phyloP scores from a whole-genome alignment of 1,140 invertebrate species.

The Triops longicaudatus region DNA sequence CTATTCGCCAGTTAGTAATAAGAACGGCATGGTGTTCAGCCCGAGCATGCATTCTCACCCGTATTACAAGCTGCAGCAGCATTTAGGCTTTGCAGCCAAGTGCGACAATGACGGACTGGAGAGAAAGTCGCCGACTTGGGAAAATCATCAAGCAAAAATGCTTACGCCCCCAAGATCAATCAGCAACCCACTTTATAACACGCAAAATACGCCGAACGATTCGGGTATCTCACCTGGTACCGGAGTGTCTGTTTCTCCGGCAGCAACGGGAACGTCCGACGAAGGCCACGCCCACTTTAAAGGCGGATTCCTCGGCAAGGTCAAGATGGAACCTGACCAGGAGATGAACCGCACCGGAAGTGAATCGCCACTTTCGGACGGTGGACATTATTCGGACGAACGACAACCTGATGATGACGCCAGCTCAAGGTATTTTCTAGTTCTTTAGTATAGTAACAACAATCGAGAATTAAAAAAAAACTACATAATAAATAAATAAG shows the following conservation, averaged over 20 bases:
- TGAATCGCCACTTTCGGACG: constrained; percentile 11
- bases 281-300: neutral
- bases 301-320: neutral
- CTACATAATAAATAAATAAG: too few species aligned
- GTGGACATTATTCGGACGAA: constrained; percentile 21
- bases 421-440: neutral
- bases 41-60: neutral
- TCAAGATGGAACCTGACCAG: constrained; percentile 22
- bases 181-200: neutral
- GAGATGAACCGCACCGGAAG: neutral
- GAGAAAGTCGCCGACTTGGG: constrained; percentile 20
- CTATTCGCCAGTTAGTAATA: neutral
- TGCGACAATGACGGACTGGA: neutral
- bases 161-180: neutral
- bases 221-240: constrained; percentile 28
- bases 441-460: too few species aligned
- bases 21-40: neutral
- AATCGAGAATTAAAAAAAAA: too few species aligned
- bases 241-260: constrained; percentile 15
- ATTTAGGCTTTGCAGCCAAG: neutral
- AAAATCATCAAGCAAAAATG: neutral
- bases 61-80: constrained; percentile 2
- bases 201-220: constrained; percentile 26
- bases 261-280: constrained; percentile 12
- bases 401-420: neutral